These are phyloP conservation scores for Temnothorax ravouxi DNA, from an alignment of 2,888 invertebrate species.

Conservation along the genomic window DNA sequence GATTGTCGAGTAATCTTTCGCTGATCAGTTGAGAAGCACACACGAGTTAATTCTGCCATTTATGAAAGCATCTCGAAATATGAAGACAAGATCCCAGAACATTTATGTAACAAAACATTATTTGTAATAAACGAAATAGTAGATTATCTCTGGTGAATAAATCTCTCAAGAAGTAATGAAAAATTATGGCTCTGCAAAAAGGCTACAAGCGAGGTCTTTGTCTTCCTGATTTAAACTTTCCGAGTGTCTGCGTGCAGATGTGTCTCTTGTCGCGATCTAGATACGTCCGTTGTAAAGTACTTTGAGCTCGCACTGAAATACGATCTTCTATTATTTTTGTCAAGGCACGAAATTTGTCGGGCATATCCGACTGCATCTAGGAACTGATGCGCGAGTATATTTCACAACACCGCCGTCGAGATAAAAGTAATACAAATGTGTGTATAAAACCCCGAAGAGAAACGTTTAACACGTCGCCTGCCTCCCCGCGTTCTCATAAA, in stretches of 20 bases:
- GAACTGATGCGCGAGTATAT: conserved; percentile 57
- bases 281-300: conserved; percentile 53
- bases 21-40: neutral
- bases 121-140: neutral
- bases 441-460: conserved; percentile 60
- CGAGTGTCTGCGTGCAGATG: conserved; percentile 42
- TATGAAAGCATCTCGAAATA: neutral
- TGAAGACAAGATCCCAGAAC: neutral
- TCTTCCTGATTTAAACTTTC: conserved; percentile 46
- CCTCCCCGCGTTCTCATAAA: conserved; percentile 60
- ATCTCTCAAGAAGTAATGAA: conserved; percentile 26
- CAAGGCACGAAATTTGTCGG: conserved; percentile 55
- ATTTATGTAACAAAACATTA: neutral
- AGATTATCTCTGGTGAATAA: conserved; percentile 17
- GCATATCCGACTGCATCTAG: conserved; percentile 57
- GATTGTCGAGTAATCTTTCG: neutral
- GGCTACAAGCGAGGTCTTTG: conserved; percentile 18
- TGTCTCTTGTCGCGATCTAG: conserved; percentile 57
- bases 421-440: conserved; percentile 58
- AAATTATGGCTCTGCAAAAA: conserved; percentile 35
- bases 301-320: conserved; percentile 52
- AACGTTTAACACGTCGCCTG: conserved; percentile 64
- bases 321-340: conserved; percentile 59
- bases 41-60: neutral
- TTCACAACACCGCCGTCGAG: conserved; percentile 54